Conservation (phyloP, 2,113 vertebrate species). For the Isurus oxyrinchus region DNA sequence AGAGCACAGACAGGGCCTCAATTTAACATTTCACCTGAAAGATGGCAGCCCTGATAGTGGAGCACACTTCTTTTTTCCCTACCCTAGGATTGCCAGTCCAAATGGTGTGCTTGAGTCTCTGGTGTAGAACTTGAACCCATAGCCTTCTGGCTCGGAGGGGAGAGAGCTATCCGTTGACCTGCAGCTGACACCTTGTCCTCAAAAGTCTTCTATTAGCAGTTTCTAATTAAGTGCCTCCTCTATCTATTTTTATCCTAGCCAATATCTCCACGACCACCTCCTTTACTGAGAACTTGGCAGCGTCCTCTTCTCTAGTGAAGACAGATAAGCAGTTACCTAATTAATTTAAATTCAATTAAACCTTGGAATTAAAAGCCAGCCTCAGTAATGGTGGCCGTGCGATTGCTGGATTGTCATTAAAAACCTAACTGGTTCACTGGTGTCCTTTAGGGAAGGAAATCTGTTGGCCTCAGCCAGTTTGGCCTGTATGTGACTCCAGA, state of each 20-base stretch:
- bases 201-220: background rate
- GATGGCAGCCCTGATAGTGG: too few relatives aligned
- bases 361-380: background rate
- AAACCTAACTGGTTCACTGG: background rate
- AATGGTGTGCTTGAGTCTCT: background rate
- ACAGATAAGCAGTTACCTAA: background rate
- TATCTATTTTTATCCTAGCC: background rate
- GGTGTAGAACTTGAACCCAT: background rate
- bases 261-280: background rate
- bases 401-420: too few relatives aligned
- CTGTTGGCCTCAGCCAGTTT: background rate
- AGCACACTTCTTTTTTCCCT: background rate
- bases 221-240: background rate
- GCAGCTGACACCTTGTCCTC: background rate
- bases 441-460: background rate
- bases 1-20: too few relatives aligned
- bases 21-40: background rate
- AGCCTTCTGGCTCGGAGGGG: background rate
- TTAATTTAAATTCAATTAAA: background rate
- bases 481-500: background rate
- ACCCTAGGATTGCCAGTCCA: background rate
- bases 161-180: background rate
- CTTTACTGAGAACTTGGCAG: background rate
- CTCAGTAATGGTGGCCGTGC: background rate
- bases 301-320: background rate